Conservation (phyloP, 2,113 vertebrate genomes). For the Conger conger region DNA sequence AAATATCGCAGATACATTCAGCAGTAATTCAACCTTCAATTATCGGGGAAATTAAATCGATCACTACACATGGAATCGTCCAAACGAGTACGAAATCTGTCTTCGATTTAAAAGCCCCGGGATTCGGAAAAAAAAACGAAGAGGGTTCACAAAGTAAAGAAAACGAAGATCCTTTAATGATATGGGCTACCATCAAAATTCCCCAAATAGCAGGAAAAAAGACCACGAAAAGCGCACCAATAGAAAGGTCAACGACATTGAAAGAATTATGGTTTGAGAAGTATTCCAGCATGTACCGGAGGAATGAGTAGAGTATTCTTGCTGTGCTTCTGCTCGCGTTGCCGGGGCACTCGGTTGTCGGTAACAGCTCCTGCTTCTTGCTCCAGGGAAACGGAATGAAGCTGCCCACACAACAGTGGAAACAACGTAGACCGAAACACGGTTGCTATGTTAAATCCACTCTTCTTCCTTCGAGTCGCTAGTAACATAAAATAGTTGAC, state of each 20-base stretch:
- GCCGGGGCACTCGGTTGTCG: neutral
- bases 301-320: neutral
- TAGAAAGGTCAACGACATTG: neutral
- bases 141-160: neutral
- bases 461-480: constrained; percentile 14
- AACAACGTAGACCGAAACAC: neutral
- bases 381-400: neutral
- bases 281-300: constrained; percentile 16
- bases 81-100: neutral
- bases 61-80: neutral
- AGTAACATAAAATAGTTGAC: neutral
- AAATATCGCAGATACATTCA: neutral
- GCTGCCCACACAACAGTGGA: neutral
- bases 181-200: neutral
- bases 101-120: neutral
- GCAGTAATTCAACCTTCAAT: neutral
- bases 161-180: neutral
- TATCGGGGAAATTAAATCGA: neutral
- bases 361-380: neutral
- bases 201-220: neutral
- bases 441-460: constrained; percentile 5
- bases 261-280: neutral
- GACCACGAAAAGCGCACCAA: neutral
- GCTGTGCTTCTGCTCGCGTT: neutral
- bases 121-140: neutral